Evolutionary conservation across 1,140 invertebrate species (phyloP).

Genomic region (Drosophila pallidifrons): DNA sequence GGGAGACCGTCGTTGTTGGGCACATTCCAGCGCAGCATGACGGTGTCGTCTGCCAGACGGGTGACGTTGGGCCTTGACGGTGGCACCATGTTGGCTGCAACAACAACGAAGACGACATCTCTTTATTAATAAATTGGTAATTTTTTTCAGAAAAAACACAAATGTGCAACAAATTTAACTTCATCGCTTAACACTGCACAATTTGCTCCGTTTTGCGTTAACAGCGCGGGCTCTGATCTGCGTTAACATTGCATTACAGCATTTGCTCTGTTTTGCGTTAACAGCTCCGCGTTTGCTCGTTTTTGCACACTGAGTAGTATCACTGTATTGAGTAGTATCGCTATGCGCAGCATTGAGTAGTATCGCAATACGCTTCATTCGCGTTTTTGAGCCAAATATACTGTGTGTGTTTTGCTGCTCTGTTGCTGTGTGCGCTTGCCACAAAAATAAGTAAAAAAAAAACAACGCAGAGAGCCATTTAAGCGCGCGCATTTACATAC

Average conservation of each 20-base stretch:
- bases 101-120: conserved; percentile 5
- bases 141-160: background rate
- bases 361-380: conserved; percentile 46
- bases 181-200: background rate
- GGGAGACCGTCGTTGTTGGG: conserved; percentile 91
- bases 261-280: conserved; percentile 7
- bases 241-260: background rate
- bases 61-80: conserved; percentile 94
- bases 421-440: conserved; percentile 3
- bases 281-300: background rate
- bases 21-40: conserved; percentile 96
- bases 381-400: conserved; percentile 61
- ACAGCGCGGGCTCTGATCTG: background rate
- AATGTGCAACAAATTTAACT: background rate
- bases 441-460: conserved; percentile 22
- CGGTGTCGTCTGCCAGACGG: conserved; percentile 93
- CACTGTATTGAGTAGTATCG: conserved; percentile 34
- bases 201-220: background rate
- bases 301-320: conserved; percentile 32
- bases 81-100: conserved; percentile 91
- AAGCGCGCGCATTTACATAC: conserved; percentile 45
- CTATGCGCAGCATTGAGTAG: conserved; percentile 32
- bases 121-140: background rate
- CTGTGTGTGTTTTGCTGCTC: conserved; percentile 24
- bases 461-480: background rate